Conservation (phyloP, 2,113 vertebrate species). For the Corythornis cristatus region DNA sequence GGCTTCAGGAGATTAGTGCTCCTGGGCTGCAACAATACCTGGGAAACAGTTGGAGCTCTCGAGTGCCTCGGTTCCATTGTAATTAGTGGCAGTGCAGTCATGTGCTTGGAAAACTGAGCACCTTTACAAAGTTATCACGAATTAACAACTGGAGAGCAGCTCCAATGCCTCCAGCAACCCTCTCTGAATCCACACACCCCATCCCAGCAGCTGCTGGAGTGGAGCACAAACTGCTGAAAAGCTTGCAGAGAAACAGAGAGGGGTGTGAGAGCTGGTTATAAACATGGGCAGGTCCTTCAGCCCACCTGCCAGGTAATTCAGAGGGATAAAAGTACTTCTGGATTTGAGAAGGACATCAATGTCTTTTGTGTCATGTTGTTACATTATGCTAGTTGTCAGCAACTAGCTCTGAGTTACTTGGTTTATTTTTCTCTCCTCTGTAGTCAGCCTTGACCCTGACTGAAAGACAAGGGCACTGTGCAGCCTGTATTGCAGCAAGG, state of each 20-base stretch:
- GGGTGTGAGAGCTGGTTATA: background rate
- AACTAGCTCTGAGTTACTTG: background rate
- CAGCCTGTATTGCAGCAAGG: background rate
- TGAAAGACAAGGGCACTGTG: background rate
- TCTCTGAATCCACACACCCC: background rate
- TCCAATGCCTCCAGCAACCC: background rate
- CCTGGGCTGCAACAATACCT: background rate
- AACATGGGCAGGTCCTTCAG: background rate
- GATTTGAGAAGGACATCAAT: background rate
- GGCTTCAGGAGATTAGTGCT: background rate
- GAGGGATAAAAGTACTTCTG: background rate
- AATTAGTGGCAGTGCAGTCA: background rate
- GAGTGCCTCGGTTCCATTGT: background rate
- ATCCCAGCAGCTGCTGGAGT: background rate
- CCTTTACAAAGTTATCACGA: background rate
- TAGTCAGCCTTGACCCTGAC: slow-evolving; percentile 6
- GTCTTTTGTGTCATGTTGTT: background rate
- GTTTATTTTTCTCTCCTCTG: background rate
- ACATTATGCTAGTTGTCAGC: background rate
- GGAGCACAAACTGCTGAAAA: background rate
- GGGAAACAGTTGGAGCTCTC: background rate
- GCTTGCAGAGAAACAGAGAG: background rate
- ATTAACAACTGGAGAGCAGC: background rate
- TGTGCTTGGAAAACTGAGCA: background rate
- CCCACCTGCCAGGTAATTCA: background rate